These are phyloP conservation scores for Himalopsyche japonica DNA, from an alignment of 2,888 invertebrate species.

Conservation along the genomic window DNA sequence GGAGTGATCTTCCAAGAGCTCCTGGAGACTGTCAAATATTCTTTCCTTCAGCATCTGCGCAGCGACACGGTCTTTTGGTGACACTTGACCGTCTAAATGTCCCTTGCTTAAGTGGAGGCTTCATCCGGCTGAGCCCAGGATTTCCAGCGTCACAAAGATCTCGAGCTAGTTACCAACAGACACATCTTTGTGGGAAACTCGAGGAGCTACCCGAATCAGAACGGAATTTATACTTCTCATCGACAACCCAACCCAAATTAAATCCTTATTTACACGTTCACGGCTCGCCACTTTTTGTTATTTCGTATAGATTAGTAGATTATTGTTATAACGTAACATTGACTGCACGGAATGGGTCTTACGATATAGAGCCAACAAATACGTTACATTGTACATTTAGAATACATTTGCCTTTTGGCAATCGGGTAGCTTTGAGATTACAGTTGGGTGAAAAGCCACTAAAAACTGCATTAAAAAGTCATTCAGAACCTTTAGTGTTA, in stretches of 20 bases:
- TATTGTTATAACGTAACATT: conserved; percentile 73
- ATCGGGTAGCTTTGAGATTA: conserved; percentile 66
- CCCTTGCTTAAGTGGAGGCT: conserved; percentile 66
- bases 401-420: conserved; percentile 72
- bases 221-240: conserved; percentile 62
- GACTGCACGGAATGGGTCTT: conserved; percentile 66
- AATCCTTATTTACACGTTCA: conserved; percentile 61
- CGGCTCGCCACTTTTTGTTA: conserved; percentile 68
- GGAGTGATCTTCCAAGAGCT: conserved; percentile 58
- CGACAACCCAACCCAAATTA: conserved; percentile 50
- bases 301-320: conserved; percentile 69
- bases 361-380: conserved; percentile 64
- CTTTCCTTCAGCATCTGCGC: conserved; percentile 53
- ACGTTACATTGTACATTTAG: conserved; percentile 69
- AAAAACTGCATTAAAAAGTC: conserved; percentile 8
- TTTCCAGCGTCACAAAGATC: conserved; percentile 43
- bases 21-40: conserved; percentile 60
- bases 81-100: conserved; percentile 71
- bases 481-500: neutral
- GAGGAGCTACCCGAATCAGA: conserved; percentile 66
- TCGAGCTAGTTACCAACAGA: conserved; percentile 46
- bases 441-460: conserved; percentile 54
- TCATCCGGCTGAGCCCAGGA: conserved; percentile 62
- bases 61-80: conserved; percentile 63
- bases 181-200: conserved; percentile 68